These are phyloP conservation scores for Acronicta psi DNA, from an alignment of 2,888 invertebrate genomes.

Conservation along the genomic window DNA sequence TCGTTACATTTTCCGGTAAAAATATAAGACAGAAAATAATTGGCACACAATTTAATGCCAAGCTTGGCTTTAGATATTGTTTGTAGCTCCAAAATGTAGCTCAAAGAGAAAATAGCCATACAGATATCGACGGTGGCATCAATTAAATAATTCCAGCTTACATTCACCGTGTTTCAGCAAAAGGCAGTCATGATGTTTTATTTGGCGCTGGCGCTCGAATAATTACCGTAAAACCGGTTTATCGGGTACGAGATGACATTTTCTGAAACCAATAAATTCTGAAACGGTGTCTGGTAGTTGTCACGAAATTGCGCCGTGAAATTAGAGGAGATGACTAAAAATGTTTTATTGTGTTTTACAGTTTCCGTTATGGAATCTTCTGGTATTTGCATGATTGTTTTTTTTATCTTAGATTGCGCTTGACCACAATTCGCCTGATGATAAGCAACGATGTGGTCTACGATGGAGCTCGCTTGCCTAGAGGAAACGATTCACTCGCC, in stretches of 20 bases:
- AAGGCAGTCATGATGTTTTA: slow-evolving; percentile 35
- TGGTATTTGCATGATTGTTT: not conserved
- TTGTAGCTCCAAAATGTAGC: not conserved
- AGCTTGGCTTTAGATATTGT: not conserved
- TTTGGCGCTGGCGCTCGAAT: slow-evolving; percentile 40
- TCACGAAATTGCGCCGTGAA: slow-evolving; percentile 24
- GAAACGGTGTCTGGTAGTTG: slow-evolving; percentile 39
- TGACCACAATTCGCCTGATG: too few relatives aligned
- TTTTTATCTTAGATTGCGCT: too few relatives aligned
- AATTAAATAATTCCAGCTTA: slow-evolving; percentile 39
- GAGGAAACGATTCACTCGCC: too few relatives aligned
- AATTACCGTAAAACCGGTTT: slow-evolving; percentile 42
- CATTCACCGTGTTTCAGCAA: slow-evolving; percentile 28
- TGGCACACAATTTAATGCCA: too few relatives aligned
- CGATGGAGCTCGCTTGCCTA: too few relatives aligned
- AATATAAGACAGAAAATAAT: too few relatives aligned
- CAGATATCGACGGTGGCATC: slow-evolving; percentile 3
- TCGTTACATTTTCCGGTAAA: too few relatives aligned
- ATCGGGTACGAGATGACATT: slow-evolving; percentile 26
- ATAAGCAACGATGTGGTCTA: too few relatives aligned
- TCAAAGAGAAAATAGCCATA: slow-evolving; percentile 2
- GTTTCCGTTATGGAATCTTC: not conserved
- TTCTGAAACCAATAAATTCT: slow-evolving; percentile 42
- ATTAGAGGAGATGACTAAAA: slow-evolving; percentile 16
- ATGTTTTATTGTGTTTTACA: slow-evolving; percentile 21